Evolutionary conservation across 2,888 invertebrate genomes (phyloP), one percentile per base, ranked within the genome.

Genomic region (Cremastinae sp.): DNA sequence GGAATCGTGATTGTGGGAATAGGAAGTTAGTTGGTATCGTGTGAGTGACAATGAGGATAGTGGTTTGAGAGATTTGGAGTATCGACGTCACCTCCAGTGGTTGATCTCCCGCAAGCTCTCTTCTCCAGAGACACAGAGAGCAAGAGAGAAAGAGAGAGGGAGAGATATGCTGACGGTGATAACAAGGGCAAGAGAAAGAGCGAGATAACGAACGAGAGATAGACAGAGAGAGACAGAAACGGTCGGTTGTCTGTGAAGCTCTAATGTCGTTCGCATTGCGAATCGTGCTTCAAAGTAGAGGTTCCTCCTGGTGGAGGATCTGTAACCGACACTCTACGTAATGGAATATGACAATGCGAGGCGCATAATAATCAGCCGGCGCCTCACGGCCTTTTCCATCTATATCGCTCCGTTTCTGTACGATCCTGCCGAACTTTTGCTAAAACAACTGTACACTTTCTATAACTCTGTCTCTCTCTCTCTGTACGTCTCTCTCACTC

Each of bases 341-440:
- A 88, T 87, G 86, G 87, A 86, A 88, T 85, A 87, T 87, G 87
- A 87, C 86, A 86, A 84, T 84, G 83, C 78, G 81, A 80, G 80
- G 82, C 80, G 86, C 85, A 86, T 87, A 86, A 87, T 87, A 86
- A 86, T 86, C 85, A 85, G 80, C 82, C 81, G 79, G 79, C 82
- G 80, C 81, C 39, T 64, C 43, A 41, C 65, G 18, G 55, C 61
- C 43, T 49, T 55, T 65, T 41, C 56, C 49, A 28, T 28, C 28
- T 28, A 28, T 51, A 28, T 61, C 59, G 58, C 55, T 28, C 43
- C 74, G 51, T 5, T 28, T 28, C 28, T 28, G 28, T 28, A 28
- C 49, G 16, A 22, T 43, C 58, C 16, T 43, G 75, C 80, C 74
- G 70, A 87, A 87, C 87, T 87, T 86, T 81, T 80, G 78, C 83